Evolutionary conservation across 2,888 invertebrate species (phyloP).

Genomic region (Ichneumoninae sp.): DNA sequence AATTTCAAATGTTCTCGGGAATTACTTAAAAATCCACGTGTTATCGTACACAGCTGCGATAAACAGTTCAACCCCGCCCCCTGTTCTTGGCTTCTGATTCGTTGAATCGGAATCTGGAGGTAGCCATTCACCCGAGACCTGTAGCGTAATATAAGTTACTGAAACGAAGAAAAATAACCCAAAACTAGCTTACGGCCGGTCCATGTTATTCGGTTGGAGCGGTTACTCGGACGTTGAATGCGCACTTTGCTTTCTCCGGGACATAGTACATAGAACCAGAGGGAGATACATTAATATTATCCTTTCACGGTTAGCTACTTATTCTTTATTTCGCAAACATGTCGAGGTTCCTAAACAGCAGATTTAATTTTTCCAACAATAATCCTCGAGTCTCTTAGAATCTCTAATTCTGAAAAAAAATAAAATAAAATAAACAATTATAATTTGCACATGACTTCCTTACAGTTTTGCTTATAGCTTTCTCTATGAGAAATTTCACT

Average conservation of each 20-base stretch:
- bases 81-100: not conserved
- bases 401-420: too few relatives aligned
- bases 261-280: not conserved
- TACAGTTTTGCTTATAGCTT: too few relatives aligned
- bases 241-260: slow-evolving; percentile 13
- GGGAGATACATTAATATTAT: not conserved
- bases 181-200: slow-evolving; percentile 60
- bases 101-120: slow-evolving; percentile 3
- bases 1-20: slow-evolving; percentile 9
- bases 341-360: too few relatives aligned
- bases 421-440: too few relatives aligned
- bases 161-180: slow-evolving; percentile 64
- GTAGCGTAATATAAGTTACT: slow-evolving; percentile 59
- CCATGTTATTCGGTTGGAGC: slow-evolving; percentile 58
- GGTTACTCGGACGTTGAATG: slow-evolving; percentile 21
- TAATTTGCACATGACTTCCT: too few relatives aligned
- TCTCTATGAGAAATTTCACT: too few relatives aligned
- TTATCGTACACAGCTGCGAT: not conserved
- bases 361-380: too few relatives aligned
- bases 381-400: too few relatives aligned
- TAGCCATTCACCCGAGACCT: slow-evolving; percentile 33
- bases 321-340: not conserved
- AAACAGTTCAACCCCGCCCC: not conserved
- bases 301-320: not conserved
- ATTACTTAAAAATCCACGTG: not conserved